These are phyloP conservation scores for Grantiella picta DNA, from an alignment of 2,113 vertebrate species.

Conservation along the genomic window DNA sequence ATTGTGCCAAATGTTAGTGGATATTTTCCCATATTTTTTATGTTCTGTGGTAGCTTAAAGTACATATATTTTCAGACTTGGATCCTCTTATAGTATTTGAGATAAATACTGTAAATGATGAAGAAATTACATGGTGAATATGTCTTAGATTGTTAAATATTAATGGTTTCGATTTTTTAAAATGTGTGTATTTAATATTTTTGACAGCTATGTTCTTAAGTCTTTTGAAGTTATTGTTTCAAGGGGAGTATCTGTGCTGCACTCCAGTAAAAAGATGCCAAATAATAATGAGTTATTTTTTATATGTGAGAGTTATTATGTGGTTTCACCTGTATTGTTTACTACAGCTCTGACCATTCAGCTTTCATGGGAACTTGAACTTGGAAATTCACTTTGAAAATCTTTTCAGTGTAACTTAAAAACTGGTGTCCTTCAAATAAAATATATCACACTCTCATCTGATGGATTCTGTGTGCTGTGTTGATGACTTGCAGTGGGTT, in stretches of 20 bases:
- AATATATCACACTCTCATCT: background rate
- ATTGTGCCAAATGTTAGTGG: conserved; percentile 50
- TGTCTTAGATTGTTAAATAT: background rate
- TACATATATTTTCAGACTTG: background rate
- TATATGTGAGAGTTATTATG: background rate
- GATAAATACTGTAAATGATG: background rate
- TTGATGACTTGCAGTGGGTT: background rate
- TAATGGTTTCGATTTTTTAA: background rate
- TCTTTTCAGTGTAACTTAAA: background rate
- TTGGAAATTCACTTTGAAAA: background rate
- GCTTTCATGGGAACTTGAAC: background rate
- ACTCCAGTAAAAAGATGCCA: conserved; percentile 50
- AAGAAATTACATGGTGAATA: background rate
- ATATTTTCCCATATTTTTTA: conserved; percentile 38
- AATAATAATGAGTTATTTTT: background rate
- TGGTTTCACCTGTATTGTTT: background rate
- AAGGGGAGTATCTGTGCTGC: background rate
- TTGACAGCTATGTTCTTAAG: conserved; percentile 2
- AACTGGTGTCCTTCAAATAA: background rate
- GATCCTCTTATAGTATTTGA: background rate
- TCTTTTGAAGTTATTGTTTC: conserved; percentile 33
- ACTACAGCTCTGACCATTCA: background rate
- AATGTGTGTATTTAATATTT: conserved; percentile 46
- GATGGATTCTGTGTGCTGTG: background rate
- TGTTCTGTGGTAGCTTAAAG: conserved; percentile 18